Evolutionary conservation across 2,888 invertebrate species (phyloP), one percentile per base, ranked within the genome.

Genomic region (Phortica okadai): DNA sequence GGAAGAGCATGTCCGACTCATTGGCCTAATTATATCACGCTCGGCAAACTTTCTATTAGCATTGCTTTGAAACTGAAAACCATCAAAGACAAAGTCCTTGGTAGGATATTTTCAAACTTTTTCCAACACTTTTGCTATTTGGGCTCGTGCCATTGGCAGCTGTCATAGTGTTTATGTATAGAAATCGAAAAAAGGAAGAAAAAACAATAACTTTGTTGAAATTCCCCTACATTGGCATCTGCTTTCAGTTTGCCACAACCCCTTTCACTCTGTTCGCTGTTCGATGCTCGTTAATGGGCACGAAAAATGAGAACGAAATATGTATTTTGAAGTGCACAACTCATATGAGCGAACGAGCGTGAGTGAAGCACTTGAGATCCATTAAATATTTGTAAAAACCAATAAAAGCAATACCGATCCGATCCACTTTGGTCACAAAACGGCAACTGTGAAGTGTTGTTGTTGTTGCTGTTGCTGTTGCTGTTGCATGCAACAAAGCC

Each of bases 311-410:
- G 21, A 25, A 25, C 64, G 64, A 64, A 64, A 64, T 33, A 33
- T 64, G 81, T 83, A 85, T 33, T 33, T 33, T 87, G 86, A 87
- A 87, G 86, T 86, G 87, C 16, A 25, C 77, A 81, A 85, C 83
- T 59, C 73, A 44, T 25, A 50, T 69, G 50, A 45, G 86, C 58
- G 42, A 83, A 82, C 84, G 87, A 86, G 82, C 76, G 86, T 74
- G 83, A 83, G 50, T 25, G 50, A 84, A 77, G 86, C 86, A 87
- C 86, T 86, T 86, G 87, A 86, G 87, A 86, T 86, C 86, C 86
- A 86, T 86, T 86, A 86, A 86, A 87, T 86, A 86, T 86, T 86
- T 86, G 86, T 87, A 83, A 87, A 82, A 86, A 86, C 86, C 86
- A 86, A 86, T 86, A 86, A 86, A 86, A 82, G 85, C 85, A 82